Percentiles rank a stretch among this genome's conserved stretches.
These are phyloP conservation scores for Numenius arquata DNA, from an alignment of 2,113 vertebrate species.

Conservation along the genomic window DNA sequence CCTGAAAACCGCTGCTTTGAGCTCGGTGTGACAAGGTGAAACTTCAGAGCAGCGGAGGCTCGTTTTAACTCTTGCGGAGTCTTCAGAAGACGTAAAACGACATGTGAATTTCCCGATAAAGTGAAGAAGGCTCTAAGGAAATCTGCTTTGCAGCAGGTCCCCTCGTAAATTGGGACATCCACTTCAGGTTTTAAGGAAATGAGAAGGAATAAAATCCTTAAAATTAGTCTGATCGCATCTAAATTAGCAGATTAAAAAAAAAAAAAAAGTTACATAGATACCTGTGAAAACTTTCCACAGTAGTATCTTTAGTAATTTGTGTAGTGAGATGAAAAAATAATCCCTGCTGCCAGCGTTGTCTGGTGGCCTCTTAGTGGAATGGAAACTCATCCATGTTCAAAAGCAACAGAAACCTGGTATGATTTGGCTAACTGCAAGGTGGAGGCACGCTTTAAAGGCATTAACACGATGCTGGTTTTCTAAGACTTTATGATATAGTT, in stretches of 20 bases:
- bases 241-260: not conserved
- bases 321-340: not conserved
- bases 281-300: not conserved
- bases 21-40: not conserved
- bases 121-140: not conserved
- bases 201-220: not conserved
- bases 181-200: not conserved
- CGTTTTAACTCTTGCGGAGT: not conserved
- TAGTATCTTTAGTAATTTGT: not conserved
- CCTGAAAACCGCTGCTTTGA: not conserved
- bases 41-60: not conserved
- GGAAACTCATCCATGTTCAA: not conserved
- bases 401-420: not conserved
- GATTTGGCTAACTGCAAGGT: not conserved
- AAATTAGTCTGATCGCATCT: rapidly evolving
- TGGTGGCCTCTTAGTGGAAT: not conserved
- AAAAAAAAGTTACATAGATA: not conserved
- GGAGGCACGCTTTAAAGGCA: not conserved
- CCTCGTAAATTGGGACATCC: not conserved
- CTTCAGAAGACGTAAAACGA: not conserved
- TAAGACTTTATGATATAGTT: not conserved
- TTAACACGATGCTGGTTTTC: not conserved
- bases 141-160: not conserved
- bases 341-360: rapidly evolving
- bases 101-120: not conserved